These are phyloP conservation scores for Pogonocichla stellata DNA, from an alignment of 2,113 vertebrate species.

Conservation along the genomic window DNA sequence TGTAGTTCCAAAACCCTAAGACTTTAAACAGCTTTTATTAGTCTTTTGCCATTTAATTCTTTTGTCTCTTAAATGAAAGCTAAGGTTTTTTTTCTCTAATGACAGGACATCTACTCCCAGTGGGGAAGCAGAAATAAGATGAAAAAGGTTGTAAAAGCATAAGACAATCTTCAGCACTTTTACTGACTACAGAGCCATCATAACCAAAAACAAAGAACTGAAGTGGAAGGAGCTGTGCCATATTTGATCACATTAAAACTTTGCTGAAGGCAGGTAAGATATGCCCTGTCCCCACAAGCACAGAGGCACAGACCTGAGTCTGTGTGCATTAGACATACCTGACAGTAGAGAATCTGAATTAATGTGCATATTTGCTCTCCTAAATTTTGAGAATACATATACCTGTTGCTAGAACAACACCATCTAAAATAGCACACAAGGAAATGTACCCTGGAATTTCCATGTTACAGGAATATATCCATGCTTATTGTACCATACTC, in stretches of 20 bases:
- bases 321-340: not conserved
- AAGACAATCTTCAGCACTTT: not conserved
- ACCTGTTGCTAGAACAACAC: rapidly evolving
- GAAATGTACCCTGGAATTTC: not conserved
- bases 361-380: not conserved
- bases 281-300: not conserved
- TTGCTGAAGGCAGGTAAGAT: not conserved
- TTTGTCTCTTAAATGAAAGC: not conserved
- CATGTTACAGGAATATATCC: rapidly evolving
- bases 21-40: not conserved
- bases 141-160: not conserved
- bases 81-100: not conserved
- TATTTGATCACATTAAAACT: not conserved
- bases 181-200: not conserved
- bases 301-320: not conserved
- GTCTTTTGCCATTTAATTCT: not conserved
- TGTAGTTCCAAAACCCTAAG: not conserved
- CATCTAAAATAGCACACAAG: not conserved
- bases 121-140: not conserved
- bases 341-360: not conserved
- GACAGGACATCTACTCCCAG: not conserved
- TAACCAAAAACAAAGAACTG: not conserved
- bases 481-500: not conserved
- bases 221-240: not conserved
- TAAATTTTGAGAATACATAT: not conserved